A percentile compares a stretch with the other conserved stretches of the same genome.
These are phyloP conservation scores for Ectemnius cavifrons DNA, from an alignment of 2,888 invertebrate species.

Conservation along the genomic window DNA sequence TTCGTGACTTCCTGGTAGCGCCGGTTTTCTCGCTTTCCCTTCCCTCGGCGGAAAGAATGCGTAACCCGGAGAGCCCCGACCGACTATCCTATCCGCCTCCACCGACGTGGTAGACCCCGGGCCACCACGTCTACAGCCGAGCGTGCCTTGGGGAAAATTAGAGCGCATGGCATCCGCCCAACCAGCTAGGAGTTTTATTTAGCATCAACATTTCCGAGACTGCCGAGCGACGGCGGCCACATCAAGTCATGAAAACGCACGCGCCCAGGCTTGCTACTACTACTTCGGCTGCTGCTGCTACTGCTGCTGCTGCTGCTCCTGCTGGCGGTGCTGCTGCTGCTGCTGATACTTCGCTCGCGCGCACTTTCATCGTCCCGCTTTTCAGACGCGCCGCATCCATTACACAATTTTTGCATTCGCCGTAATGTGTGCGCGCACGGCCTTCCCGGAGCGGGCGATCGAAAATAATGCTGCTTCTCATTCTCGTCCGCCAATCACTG, in stretches of 20 bases:
- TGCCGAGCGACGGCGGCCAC: conserved; percentile 41
- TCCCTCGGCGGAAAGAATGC: conserved; percentile 32
- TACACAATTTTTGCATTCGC: conserved; percentile 30
- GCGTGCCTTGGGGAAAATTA: conserved; percentile 71
- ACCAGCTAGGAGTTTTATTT: conserved; percentile 76
- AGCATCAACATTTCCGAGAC: conserved; percentile 72
- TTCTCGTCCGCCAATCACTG: conserved; percentile 16
- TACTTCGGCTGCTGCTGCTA: too few relatives aligned
- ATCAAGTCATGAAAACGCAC: conserved; percentile 21
- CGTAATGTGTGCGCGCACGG: conserved; percentile 3
- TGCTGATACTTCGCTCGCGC: too few relatives aligned
- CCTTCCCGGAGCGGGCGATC: conserved; percentile 18
- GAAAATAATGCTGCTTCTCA: conserved; percentile 37
- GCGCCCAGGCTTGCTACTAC: conserved; percentile 16
- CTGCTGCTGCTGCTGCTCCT: too few relatives aligned
- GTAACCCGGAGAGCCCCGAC: conserved; percentile 38
- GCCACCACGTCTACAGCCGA: conserved; percentile 57
- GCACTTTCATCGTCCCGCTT: neutral
- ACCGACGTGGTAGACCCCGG: conserved; percentile 59
- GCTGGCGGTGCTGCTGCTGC: too few relatives aligned
- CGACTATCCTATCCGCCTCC: conserved; percentile 45
- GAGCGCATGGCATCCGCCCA: conserved; percentile 76
- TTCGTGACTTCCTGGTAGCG: neutral
- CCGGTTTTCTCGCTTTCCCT: conserved; percentile 9
- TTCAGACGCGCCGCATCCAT: conserved; percentile 18